Evolutionary conservation across 64 coral and sea anemone genomes (phyloP), one percentile per base, ranked within the genome.

Genomic region (Pocillopora damicornis): DNA sequence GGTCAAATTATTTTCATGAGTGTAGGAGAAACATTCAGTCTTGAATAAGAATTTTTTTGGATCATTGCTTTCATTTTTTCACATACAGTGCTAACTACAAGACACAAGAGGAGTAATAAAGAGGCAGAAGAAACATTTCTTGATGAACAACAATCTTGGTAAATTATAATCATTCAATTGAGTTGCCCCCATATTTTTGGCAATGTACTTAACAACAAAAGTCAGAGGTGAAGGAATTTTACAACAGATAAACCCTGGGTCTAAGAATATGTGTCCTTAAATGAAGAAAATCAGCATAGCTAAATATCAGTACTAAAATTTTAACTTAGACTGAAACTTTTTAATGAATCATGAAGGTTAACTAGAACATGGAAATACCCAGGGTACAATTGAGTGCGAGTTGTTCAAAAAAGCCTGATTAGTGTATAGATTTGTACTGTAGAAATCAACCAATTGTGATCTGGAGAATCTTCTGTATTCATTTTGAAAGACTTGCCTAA

Each of bases 41-140:
- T 6, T 72, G 59, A 38, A 67, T 2, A 59, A 76, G 1, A 15
- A 16, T 76, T 5, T 36, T 5, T 76, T 76, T 76, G 12, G 15
- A 62, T 58, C 2, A 62, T 62, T 45, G 2, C 1, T 38, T 56
- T 45, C 42, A 56, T 77, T 61, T 20, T 58, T 36, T 35, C 45
- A 51, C 37, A 87, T 63, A 13, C 61, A 99, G 97, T 94, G 93
- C 17, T 87, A 92, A 75, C 79, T 99, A 78, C 59, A 82, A 79
- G 97, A 99, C 68, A 16, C 87, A 30, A 89, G 37, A 63, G 75
- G 65, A 36, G 93, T 99, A 4, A 14, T 95, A 11, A 94, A 88
- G 93, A 93, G 34, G 93, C 97, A 60, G 97, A 99, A 79, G 93
- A 95, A 4, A 82, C 83, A 51, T 99, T 99, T 91, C 91, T 95